phyloP scores from a whole-genome alignment of 1,140 invertebrate species.

The Zaprionus tsacasi region DNA sequence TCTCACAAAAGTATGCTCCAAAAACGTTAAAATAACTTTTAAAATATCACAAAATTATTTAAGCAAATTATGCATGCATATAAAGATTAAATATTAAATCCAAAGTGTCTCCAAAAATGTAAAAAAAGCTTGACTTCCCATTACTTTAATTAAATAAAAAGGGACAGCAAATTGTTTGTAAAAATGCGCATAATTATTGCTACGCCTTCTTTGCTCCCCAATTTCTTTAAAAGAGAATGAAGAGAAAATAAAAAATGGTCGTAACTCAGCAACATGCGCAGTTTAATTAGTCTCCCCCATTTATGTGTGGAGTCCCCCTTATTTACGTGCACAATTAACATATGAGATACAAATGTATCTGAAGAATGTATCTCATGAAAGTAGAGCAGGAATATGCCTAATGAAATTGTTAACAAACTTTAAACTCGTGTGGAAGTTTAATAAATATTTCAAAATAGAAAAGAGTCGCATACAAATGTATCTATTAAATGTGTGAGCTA shows the following conservation, averaged over 20 bases:
- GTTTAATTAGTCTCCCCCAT: slow-evolving; percentile 26
- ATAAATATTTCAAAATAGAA: too few relatives aligned
- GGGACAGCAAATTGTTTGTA: slow-evolving; percentile 49
- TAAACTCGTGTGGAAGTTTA: too few relatives aligned
- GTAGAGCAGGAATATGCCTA: not conserved
- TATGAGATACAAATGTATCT: not conserved
- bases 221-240: not conserved
- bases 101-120: not conserved
- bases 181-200: slow-evolving; percentile 51
- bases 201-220: slow-evolving; percentile 8
- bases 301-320: slow-evolving; percentile 17
- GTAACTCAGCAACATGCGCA: slow-evolving; percentile 12
- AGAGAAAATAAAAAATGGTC: slow-evolving; percentile 12
- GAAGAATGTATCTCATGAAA: not conserved
- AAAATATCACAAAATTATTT: not conserved
- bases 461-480: not conserved
- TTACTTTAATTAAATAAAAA: slow-evolving; percentile 19
- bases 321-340: not conserved
- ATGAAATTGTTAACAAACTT: too few relatives aligned
- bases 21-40: not conserved
- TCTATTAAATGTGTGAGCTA: not conserved
- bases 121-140: not conserved
- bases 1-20: not conserved
- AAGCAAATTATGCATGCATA: too few relatives aligned
- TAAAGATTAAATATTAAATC: not conserved